A percentile compares a stretch with the other conserved stretches of the same genome.
Conservation (phyloP, 2,888 invertebrate genomes). For the Drosophila neutralis region DNA sequence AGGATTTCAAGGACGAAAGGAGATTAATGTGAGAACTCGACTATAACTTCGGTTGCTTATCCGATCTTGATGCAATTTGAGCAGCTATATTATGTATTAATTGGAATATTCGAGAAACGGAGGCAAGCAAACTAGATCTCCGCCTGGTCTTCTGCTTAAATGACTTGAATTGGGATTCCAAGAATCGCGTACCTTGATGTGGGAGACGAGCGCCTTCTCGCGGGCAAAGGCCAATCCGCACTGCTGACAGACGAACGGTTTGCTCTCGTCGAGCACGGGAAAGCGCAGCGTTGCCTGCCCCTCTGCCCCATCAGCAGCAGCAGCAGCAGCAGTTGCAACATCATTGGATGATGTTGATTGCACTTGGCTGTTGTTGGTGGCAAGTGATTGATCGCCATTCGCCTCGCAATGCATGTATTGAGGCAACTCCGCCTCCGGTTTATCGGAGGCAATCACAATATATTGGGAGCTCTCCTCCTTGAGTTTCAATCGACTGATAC, state of each 20-base stretch:
- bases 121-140: too few species aligned
- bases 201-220: constrained; percentile 92
- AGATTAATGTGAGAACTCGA: too few species aligned
- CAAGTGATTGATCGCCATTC: constrained; percentile 37
- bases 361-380: constrained; percentile 10
- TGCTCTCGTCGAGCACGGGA: constrained; percentile 89
- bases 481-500: constrained; percentile 80
- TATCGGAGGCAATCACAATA: constrained; percentile 68
- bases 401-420: constrained; percentile 53
- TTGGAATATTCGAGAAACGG: too few species aligned
- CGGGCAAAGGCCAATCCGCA: constrained; percentile 92
- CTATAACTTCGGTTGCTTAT: too few species aligned
- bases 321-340: constrained; percentile 6
- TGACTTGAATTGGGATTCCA: neutral
- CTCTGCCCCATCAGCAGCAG: constrained; percentile 18
- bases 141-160: neutral
- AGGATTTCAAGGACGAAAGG: neutral
- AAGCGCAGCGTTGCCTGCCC: constrained; percentile 75
- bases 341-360: constrained; percentile 6
- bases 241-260: constrained; percentile 92
- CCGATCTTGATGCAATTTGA: too few species aligned
- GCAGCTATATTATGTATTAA: too few species aligned
- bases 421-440: constrained; percentile 34
- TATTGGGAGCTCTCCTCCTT: constrained; percentile 80
- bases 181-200: constrained; percentile 86